A percentile compares a stretch with the other conserved stretches of the same genome.
Conservation (phyloP, 2,888 invertebrate species). For the Cantharis rustica region DNA sequence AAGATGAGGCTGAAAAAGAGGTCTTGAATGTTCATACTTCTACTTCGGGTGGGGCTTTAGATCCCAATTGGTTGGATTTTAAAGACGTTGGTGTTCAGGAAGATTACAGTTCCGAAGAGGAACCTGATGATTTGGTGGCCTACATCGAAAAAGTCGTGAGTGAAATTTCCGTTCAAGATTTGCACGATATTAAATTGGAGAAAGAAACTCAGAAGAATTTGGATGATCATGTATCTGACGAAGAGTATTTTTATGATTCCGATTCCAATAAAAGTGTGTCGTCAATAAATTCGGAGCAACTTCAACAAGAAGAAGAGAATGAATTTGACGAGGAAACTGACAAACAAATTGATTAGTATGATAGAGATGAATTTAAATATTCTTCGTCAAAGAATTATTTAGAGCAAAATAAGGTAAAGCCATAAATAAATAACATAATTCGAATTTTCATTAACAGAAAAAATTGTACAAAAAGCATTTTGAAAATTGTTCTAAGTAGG, state of each 20-base stretch:
- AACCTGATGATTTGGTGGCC: constrained; percentile 25
- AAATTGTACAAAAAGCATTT: no score
- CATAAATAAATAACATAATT: no score
- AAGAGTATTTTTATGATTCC: constrained; percentile 23
- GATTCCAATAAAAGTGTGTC: not conserved
- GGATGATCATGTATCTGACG: constrained; percentile 18
- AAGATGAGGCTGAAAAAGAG: not conserved
- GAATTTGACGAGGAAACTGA: not conserved
- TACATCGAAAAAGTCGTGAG: constrained; percentile 24
- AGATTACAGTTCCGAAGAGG: constrained; percentile 9
- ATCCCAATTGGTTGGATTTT: constrained; percentile 16
- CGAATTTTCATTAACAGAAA: no score
- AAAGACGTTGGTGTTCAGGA: constrained; percentile 15
- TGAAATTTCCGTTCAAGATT: constrained; percentile 25
- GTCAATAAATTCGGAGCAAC: constrained; percentile 9
- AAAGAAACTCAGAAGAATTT: constrained; percentile 19
- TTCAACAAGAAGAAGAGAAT: not conserved
- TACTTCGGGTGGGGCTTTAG: constrained; percentile 13
- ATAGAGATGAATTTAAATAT: not conserved
- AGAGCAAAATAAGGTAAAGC: no score
- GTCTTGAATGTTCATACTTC: constrained; percentile 8
- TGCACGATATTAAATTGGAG: constrained; percentile 3
- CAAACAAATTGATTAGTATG: not conserved
- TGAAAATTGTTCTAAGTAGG: no score
- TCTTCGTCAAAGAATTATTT: no score